A percentile compares a stretch with the other conserved stretches of the same genome.
phyloP scores from a whole-genome alignment of 2,888 invertebrate species.

The Yponomeuta sedellus region DNA sequence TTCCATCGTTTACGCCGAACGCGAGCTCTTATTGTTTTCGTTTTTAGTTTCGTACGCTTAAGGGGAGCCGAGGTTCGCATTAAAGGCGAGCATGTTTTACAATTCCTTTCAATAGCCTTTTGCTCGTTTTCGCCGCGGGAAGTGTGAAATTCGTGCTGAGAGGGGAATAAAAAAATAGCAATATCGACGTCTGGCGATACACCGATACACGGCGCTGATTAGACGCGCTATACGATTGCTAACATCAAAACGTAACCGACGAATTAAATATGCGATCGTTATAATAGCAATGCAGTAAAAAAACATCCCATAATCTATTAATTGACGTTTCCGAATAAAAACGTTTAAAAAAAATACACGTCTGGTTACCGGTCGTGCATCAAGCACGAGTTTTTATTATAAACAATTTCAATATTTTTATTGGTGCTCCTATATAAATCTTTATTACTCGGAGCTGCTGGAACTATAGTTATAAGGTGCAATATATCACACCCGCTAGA shows the following conservation, averaged over 20 bases:
- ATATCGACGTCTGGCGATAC: conserved; percentile 19
- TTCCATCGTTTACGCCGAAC: background rate
- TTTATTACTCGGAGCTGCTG: conserved; percentile 39
- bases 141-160: conserved; percentile 53
- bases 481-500: conserved; percentile 46
- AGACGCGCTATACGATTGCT: conserved; percentile 27
- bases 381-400: conserved; percentile 41
- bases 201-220: conserved; percentile 25
- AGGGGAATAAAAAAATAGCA: conserved; percentile 35
- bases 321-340: conserved; percentile 46
- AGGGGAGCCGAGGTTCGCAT: conserved; percentile 27
- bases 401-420: conserved; percentile 51
- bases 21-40: conserved; percentile 33
- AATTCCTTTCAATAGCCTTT: conserved; percentile 38
- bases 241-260: conserved; percentile 24
- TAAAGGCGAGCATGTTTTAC: conserved; percentile 41
- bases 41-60: conserved; percentile 27
- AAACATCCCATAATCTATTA: conserved; percentile 28
- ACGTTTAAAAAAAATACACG: background rate
- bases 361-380: conserved; percentile 23
- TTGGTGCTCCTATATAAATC: conserved; percentile 57
- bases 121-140: conserved; percentile 38
- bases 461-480: conserved; percentile 40
- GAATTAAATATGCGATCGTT: conserved; percentile 14
- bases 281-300: conserved; percentile 15